Conservation (phyloP, 2,797 vertebrate species). For the Chromobotia macracanthus region DNA sequence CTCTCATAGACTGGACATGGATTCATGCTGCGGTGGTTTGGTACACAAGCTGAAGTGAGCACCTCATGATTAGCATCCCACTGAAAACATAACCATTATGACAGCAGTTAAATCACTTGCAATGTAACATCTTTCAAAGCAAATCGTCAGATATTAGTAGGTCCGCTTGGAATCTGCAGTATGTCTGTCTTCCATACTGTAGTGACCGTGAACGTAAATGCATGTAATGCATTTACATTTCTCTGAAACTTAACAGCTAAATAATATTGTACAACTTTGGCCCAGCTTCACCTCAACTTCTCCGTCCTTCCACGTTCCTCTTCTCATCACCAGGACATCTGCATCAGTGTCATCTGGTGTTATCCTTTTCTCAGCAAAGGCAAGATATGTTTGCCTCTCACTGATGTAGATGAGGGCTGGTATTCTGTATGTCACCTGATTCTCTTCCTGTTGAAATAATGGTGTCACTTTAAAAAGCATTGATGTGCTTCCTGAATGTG, state of each 20-base stretch:
- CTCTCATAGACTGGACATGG: constrained; percentile 78
- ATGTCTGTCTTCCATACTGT: too few species aligned
- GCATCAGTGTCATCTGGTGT: constrained; percentile 74
- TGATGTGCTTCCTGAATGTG: constrained; percentile 8
- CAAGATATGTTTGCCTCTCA: constrained; percentile 78
- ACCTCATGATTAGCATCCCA: constrained; percentile 35
- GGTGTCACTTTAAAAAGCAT: constrained; percentile 64
- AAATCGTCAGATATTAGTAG: neutral
- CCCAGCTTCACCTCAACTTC: constrained; percentile 5
- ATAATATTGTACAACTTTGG: neutral
- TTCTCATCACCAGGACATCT: constrained; percentile 47
- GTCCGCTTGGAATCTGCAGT: too few species aligned
- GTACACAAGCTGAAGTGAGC: constrained; percentile 29
- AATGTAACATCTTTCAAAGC: too few species aligned
- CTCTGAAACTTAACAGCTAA: neutral
- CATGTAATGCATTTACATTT: neutral
- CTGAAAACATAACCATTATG: constrained; percentile 38
- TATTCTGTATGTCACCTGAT: constrained; percentile 84
- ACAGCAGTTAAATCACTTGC: neutral
- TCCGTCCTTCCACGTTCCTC: constrained; percentile 26
- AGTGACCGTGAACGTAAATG: too few species aligned
- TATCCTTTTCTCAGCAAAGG: constrained; percentile 87
- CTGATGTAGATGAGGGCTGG: constrained; percentile 84
- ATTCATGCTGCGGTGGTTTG: constrained; percentile 77
- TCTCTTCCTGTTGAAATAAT: constrained; percentile 72